Base-by-base conservation (phyloP, 2,888 invertebrate genomes). In the Leptinotarsa juncta region DNA sequence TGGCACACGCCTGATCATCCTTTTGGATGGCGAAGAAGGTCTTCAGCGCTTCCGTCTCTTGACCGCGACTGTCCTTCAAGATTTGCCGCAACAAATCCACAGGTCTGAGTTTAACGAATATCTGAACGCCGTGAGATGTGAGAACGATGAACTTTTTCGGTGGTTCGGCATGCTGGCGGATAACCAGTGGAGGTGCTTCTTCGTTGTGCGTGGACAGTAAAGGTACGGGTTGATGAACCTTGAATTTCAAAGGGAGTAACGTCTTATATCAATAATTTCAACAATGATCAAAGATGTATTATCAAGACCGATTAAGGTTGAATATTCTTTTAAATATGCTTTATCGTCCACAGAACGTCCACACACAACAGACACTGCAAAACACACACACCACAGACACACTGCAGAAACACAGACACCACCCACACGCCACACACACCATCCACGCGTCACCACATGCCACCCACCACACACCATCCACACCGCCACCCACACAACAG, bases 1-100 rank as follows among this genome's bases (percentile, higher is more conserved):
- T 96, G 0, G 96, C 96, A 87, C 97, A 97, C 0, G 97, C 97
- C 87, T 98, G 97, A 71, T 95, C 93, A 74, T 94, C 93, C 57
- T 76, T 76, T 84, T 96, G 95, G 67, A 94, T 91, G 85, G 93
- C 92, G 86, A 98, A 98, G 88, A 96, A 97, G 49, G 94, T 92
- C 83, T 94, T 94, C 5, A 97, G 93, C 12, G 94, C 91, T 78
- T 95, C 94, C 20, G 94, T 93, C 81, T 97, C 97, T 0, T 96
- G 94, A 0, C 97, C 97, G 81, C 94, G 92, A 83, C 94, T 94
- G 81, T 96, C 94, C 1, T 94, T 88, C 49, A 98, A 89, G 76
- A 98, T 89, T 78, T 96, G 93, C 14, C 94, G 91, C 74, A 99
- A 89, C 78, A 97, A 91, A 87, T 98, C 98, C 0, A 96, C 95